These are phyloP conservation scores for Sternotherus odoratus DNA, from an alignment of 2,797 vertebrate species.

Conservation along the genomic window DNA sequence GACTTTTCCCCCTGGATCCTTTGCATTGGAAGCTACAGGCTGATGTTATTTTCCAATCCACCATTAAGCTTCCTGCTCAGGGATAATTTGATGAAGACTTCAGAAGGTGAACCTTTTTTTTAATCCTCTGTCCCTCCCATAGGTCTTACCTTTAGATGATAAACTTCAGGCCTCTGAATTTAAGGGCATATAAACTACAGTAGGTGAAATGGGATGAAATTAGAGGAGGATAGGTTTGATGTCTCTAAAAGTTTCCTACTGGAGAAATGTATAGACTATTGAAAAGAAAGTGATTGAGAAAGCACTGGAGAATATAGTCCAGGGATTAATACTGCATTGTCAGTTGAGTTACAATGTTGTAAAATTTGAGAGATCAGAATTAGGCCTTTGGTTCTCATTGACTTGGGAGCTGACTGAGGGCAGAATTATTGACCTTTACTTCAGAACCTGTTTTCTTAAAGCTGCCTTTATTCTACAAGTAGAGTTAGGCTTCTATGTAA, in stretches of 20 bases:
- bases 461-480: neutral
- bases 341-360: neutral
- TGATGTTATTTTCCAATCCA: neutral
- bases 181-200: neutral
- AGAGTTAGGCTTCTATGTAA: neutral
- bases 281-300: neutral
- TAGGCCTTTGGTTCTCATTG: neutral
- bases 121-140: neutral
- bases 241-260: neutral
- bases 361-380: neutral
- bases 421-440: neutral
- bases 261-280: neutral
- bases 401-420: neutral
- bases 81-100: neutral
- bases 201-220: neutral
- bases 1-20: neutral
- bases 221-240: neutral
- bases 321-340: neutral
- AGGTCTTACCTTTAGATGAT: neutral
- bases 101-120: neutral
- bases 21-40: neutral
- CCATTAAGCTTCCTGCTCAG: neutral
- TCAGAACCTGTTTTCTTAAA: neutral
- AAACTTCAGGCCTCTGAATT: neutral
- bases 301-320: neutral